Base-by-base conservation (phyloP, 2,888 invertebrate species). In the Protophormia terraenovae region DNA sequence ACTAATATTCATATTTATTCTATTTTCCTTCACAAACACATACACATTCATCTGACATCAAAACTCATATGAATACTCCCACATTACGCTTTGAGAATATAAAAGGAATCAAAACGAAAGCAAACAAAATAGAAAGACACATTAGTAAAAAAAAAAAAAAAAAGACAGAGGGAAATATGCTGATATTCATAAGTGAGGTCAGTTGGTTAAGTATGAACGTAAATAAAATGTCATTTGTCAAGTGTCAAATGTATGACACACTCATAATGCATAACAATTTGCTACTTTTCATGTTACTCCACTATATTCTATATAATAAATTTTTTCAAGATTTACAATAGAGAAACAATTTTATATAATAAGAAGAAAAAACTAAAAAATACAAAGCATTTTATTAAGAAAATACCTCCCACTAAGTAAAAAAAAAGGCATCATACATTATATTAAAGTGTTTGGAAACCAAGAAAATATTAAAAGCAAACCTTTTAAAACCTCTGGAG, bases 141-240 rank as follows among this genome's bases (percentile, higher is more conserved):
- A 58, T 71, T 67, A 55, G 3, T 10, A 50, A 35, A 35, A 41
- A 24, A 24, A 14, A 62, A 45, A 7, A 55, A 71, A 35, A 45
- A 58, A 41, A 41, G 12, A 41, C 10, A 6, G 3, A 16, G 16
- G n/a, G n/a, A n/a, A n/a, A n/a, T n/a, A 55, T 12, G 41, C 14
- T 73, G 47, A 22, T 75, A 78, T 85, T 82, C 75, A 82, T 82
- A 85, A 85, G 87, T 85, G 86, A 86, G 87, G 87, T 86, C 87
- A 87, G 86, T 86, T 84, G 86, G 84, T 87, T 83, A 86, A 86
- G 86, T 79, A 86, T 84, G 86, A 85, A 86, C 82, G 71, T 60
- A 85, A 87, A 87, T 86, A 83, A 86, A 86, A 86, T 85, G 86
- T 87, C 86, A 88, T 88, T 88, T 88, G 87, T 88, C 87, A 88